Conservation (phyloP, 2,797 vertebrate genomes). For the Lycodopsis pacificus region DNA sequence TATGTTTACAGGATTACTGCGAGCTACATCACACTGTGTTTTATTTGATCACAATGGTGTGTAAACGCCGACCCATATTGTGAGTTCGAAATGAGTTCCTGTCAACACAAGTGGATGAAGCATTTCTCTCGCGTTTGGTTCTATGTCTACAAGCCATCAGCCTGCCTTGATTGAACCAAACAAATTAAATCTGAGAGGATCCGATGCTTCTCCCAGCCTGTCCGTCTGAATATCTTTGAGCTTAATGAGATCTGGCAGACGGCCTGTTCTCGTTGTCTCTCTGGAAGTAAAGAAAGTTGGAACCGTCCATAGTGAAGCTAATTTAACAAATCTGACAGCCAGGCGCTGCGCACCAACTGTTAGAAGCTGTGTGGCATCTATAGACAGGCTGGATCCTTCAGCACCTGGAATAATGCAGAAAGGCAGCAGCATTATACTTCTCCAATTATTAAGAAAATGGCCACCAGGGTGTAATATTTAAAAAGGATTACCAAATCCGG, state of each 20-base stretch:
- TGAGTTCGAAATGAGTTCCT: conserved; percentile 30
- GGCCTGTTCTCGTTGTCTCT: conserved; percentile 60
- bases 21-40: conserved; percentile 37
- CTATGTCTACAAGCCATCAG: conserved; percentile 58
- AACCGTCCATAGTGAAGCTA: conserved; percentile 57
- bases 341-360: conserved; percentile 25
- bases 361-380: conserved; percentile 6
- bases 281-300: conserved; percentile 59
- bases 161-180: conserved; percentile 64
- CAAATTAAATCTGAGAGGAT: conserved; percentile 72
- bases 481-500: background rate
- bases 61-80: conserved; percentile 28
- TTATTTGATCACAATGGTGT: conserved; percentile 31
- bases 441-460: no score
- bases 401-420: conserved; percentile 10
- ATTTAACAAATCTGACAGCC: conserved; percentile 68
- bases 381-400: conserved; percentile 1
- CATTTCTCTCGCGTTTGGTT: conserved; percentile 49
- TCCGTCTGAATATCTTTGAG: conserved; percentile 66
- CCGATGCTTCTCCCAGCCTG: conserved; percentile 62
- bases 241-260: conserved; percentile 70
- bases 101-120: conserved; percentile 39
- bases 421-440: background rate
- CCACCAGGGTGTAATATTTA: no score
- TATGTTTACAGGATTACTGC: background rate